These are phyloP conservation scores for Crocallis elinguaria DNA, from an alignment of 2,888 invertebrate genomes.

Conservation along the genomic window DNA sequence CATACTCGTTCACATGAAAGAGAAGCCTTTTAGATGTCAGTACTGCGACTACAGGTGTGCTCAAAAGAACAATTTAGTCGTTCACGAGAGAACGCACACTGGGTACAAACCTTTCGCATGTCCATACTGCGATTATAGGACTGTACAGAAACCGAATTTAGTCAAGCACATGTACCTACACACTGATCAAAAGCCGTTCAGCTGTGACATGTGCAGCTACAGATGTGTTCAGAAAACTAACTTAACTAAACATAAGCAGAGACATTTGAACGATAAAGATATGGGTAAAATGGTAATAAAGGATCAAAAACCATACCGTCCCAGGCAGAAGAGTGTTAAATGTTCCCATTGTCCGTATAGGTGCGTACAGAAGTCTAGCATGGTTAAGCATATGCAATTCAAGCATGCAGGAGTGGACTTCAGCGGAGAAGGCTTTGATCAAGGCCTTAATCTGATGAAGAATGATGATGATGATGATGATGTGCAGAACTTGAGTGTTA, in stretches of 20 bases:
- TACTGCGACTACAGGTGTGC: slow-evolving; percentile 81
- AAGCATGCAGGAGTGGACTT: slow-evolving; percentile 61
- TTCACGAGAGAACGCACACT: slow-evolving; percentile 80
- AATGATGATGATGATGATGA: slow-evolving; percentile 40
- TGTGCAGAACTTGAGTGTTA: slow-evolving; percentile 59
- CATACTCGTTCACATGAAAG: slow-evolving; percentile 81
- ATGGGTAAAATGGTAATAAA: slow-evolving; percentile 62
- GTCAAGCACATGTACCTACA: slow-evolving; percentile 83
- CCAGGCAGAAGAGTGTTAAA: slow-evolving; percentile 74
- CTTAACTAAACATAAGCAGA: slow-evolving; percentile 76
- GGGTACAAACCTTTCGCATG: slow-evolving; percentile 81
- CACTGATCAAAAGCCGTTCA: slow-evolving; percentile 79
- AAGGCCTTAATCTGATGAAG: slow-evolving; percentile 46
- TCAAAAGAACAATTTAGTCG: slow-evolving; percentile 79
- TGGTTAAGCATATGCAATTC: slow-evolving; percentile 76
- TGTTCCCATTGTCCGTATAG: slow-evolving; percentile 72
- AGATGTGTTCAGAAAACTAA: slow-evolving; percentile 81
- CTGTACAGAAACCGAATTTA: slow-evolving; percentile 80
- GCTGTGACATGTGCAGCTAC: slow-evolving; percentile 78
- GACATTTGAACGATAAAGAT: slow-evolving; percentile 73
- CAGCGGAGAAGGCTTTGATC: slow-evolving; percentile 31
- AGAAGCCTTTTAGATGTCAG: slow-evolving; percentile 78
- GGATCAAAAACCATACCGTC: slow-evolving; percentile 70
- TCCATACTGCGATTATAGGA: slow-evolving; percentile 77
- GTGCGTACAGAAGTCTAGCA: slow-evolving; percentile 76